Base-by-base conservation (phyloP, 2,888 invertebrate genomes). In the Keiferia lycopersicella region DNA sequence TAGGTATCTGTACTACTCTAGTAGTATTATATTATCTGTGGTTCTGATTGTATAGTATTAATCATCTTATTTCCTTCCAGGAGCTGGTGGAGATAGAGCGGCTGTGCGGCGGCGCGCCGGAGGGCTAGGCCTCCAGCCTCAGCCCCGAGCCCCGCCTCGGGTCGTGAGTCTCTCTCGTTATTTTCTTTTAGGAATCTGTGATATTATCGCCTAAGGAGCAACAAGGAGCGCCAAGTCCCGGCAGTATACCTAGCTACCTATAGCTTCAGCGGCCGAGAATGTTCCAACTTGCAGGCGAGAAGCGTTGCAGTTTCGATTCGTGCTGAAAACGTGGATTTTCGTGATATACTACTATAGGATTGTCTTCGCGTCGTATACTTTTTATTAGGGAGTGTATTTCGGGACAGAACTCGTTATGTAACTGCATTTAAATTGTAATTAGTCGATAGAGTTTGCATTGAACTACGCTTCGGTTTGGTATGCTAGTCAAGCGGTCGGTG, bases 171-270 rank as follows among this genome's bases (percentile, higher is more conserved):
- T 76, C 69, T 68, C 72, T 68, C 69, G 74, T 79, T 76, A 71
- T 73, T 78, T 84, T 80, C 75, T 79, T 82, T 82, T 85, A 84
- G 84, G 81, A 86, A 88, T 88, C 89, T 89, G 88, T 89, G 89
- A 89, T 89, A 89, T 89, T 89, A 88, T 83, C 86, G 87, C 87
- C 87, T 88, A 85, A 86, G 88, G 82, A 84, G 83, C 81, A 74
- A 73, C 64, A 68, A 62, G 60, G 64, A 60, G 62, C 60, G 64
- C 61, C 50, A 58, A 61, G 18, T 22, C 30, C 39, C 62, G 60
- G 65, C n/a, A n/a, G n/a, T n/a, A n/a, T n/a, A n/a, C n/a, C n/a
- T n/a, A n/a, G n/a, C n/a, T n/a, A n/a, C n/a, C n/a, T n/a, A n/a
- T n/a, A n/a, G n/a, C 26, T 2, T 26, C 26, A 6, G 26, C 26